Evolutionary conservation across 2,888 invertebrate species (phyloP).

Genomic region (Thereva nobilitata): DNA sequence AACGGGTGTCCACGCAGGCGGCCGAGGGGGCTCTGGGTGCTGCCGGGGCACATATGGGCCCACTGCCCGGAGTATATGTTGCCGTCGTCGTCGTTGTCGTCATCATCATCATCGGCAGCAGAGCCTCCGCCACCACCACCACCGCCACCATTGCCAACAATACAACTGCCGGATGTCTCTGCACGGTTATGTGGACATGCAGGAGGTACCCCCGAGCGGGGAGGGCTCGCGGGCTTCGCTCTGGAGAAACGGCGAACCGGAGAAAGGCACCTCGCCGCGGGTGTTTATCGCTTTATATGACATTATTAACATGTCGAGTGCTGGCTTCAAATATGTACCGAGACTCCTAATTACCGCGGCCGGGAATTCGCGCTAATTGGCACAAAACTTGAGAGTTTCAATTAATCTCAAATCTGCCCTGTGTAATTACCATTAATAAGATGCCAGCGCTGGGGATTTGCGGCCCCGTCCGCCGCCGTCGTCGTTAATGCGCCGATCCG

Average conservation of each 20-base stretch:
- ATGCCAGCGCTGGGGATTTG: too few species aligned
- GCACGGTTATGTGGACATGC: not conserved
- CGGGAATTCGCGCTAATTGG: slow-evolving; percentile 46
- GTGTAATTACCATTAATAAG: slow-evolving; percentile 29
- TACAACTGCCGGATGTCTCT: slow-evolving; percentile 26
- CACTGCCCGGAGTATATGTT: too few species aligned
- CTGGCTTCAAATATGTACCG: slow-evolving; percentile 28
- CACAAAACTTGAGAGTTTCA: slow-evolving; percentile 46
- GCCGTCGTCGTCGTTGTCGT: too few species aligned
- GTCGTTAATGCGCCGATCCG: too few species aligned
- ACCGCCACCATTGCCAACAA: not conserved
- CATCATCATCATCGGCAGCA: too few species aligned
- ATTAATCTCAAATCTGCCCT: slow-evolving; percentile 40
- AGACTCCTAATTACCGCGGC: slow-evolving; percentile 45
- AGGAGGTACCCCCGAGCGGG: not conserved
- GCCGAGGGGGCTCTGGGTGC: not conserved
- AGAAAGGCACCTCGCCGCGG: slow-evolving; percentile 31
- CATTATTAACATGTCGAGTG: slow-evolving; percentile 35
- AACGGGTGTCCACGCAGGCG: slow-evolving; percentile 40
- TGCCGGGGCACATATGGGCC: slow-evolving; percentile 14
- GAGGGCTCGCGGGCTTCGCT: not conserved
- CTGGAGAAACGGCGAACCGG: slow-evolving; percentile 6
- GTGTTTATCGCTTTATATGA: slow-evolving; percentile 35
- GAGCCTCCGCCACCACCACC: too few species aligned
- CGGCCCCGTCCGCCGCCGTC: too few species aligned